Base-by-base conservation (phyloP, 2,888 invertebrate genomes). In the Drosophila buzzatii region DNA sequence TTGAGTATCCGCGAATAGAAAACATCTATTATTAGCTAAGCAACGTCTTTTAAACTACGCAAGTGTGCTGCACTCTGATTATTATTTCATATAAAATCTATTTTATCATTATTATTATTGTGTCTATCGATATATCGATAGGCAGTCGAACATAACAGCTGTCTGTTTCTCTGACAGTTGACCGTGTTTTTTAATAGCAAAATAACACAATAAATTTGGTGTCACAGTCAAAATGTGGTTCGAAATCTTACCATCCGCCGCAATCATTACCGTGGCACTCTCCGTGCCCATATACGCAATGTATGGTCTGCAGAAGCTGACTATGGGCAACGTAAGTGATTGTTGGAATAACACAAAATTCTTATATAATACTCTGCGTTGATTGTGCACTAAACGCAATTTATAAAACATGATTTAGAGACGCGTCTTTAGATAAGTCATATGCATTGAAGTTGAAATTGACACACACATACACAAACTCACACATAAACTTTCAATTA, bases 231-330 rank as follows among this genome's bases (percentile, higher is more conserved):
- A 83, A 91, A 96, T 96, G 96, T 96, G 96, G 96, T 96, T 95
- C 92, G 96, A 96, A 95, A 94, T 96, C 91, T 86, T 96, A 83
- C 96, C 96, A 16, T 94, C 95, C 84, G 94, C 94, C 74, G 94
- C 93, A 73, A 95, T 96, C 73, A 94, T 96, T 60, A 93, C 94
- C 51, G 95, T 94, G 44, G 95, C 94, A 2, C 62, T 96, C 77
- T 94, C 95, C 18, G 81, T 95, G 65, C 96, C 96, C 16, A 95
- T 95, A 76, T 95, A 94, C 92, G 94, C 94, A 3, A 93, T 95
- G 47, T 95, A 95, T 90, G 94, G 95, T 84, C 77, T 95, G 73
- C 95, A 96, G 92, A 95, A 95, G 91, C 89, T 95, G 73, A 84
- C 91, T 8, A 72, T 95, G 73, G 96, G 95, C 87, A 96, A 96